These are phyloP conservation scores for Trachymyrmex septentrionalis DNA, from an alignment of 1,140 invertebrate genomes.

Conservation along the genomic window DNA sequence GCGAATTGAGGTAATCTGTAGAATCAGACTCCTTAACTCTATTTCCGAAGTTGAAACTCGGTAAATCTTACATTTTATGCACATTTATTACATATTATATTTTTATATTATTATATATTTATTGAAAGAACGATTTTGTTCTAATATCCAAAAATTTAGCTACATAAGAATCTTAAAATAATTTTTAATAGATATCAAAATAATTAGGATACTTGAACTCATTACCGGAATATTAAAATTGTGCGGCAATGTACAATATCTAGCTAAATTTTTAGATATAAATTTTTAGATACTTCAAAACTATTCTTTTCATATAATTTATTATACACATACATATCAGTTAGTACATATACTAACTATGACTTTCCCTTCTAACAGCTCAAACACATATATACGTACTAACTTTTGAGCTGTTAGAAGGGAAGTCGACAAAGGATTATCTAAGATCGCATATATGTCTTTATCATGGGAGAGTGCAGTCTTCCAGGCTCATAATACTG, in stretches of 20 bases:
- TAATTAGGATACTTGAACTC: too few relatives aligned
- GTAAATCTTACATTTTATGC: conserved; percentile 13
- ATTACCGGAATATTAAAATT: too few relatives aligned
- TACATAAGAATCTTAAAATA: too few relatives aligned
- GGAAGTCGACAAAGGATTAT: conserved; percentile 16
- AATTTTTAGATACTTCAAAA: too few relatives aligned
- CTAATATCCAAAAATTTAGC: too few relatives aligned
- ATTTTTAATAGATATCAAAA: too few relatives aligned
- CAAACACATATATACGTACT: neutral
- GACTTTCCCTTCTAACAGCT: too few relatives aligned
- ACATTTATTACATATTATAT: neutral
- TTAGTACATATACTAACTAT: too few relatives aligned
- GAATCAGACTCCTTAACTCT: conserved; percentile 15
- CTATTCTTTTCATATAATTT: neutral
- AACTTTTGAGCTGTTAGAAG: neutral
- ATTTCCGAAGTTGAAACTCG: conserved; percentile 4
- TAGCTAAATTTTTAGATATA: too few relatives aligned
- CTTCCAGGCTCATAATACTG: conserved; percentile 17
- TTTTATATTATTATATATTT: neutral
- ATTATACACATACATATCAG: neutral
- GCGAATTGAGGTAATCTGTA: neutral
- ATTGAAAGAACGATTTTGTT: too few relatives aligned
- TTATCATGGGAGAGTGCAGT: neutral
- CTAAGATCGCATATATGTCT: conserved; percentile 21
- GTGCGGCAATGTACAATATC: too few relatives aligned